Evolutionary conservation across 2,797 vertebrate species (phyloP), one percentile per base, ranked within the genome.

Genomic region (Hyperoplus lanceolatus): DNA sequence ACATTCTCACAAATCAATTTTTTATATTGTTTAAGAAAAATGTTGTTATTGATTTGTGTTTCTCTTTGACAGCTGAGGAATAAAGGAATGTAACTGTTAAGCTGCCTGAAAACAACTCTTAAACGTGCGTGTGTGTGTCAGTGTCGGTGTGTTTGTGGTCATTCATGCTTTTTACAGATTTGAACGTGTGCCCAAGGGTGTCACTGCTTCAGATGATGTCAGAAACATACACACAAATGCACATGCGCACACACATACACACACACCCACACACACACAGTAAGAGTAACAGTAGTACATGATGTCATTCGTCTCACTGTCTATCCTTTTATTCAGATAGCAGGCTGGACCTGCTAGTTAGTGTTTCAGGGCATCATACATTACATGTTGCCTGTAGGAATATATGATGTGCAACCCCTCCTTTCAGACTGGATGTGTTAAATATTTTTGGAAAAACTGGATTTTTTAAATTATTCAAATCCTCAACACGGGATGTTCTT

Each of bases 261-360:
- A 70, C 70, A 56, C 57, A 77, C 57, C 69, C 68, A 70, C 56
- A 55, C 61, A 55, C 29, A 66, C 59, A 67, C 5, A 60, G 16
- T 18, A 3, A 72, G 13, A 65, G 18, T 18, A 43, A 11, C 63
- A 60, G 38, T 57, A 61, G 60, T n/a, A 48, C 29, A 29, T 29
- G 78, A 82, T 75, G 71, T 42, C 62, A 50, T 46, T 42, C 49
- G 43, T 36, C 46, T 54, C 53, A 53, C 48, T 73, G 21, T 73
- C 64, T 54, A n/a, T 57, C 14, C 29, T 29, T 29, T 77, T 55
- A 57, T 59, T 18, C 70, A 7, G 39, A 61, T 56, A 72, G 85
- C 67, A n/a, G 90, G 90, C 92, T 80, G 93, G 91, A 70, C 87
- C 91, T 88, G 87, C 77, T 81, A 8, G 65, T 69, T 56, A 74